Evolutionary conservation across 2,797 vertebrate genomes (phyloP), one percentile per base, ranked within the genome.

Genomic region (Gymnodraco acuticeps): DNA sequence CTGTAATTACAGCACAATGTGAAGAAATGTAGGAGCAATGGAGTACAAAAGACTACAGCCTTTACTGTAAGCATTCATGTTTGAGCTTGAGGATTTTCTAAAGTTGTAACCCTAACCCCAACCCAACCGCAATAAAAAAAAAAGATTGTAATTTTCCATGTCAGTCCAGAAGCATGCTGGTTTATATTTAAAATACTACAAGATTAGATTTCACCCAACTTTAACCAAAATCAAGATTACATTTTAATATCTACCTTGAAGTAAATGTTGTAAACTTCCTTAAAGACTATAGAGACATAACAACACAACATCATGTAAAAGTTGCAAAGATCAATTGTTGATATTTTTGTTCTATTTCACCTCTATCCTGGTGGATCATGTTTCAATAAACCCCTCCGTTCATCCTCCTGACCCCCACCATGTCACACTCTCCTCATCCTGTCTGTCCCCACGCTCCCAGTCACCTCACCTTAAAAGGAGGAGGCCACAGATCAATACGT

Each of bases 401-500:
- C 17, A 8, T 73, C 68, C 60, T 69, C 58, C 59, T 67, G 66
- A 86, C 84, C 82, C 63, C 63, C 41, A 0, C n/a, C 43, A 0
- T 75, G 80, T 77, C 83, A 31, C 27, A 3, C 27, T 43, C 75
- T 61, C 69, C 77, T 60, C 82, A 72, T 77, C 66, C 72, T 48
- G 79, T 71, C 63, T 51, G 83, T 86, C 92, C 93, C 92, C 58
- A 51, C 42, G 86, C 91, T 87, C 88, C 82, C 81, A 82, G 78
- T 85, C 86, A 54, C 81, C 92, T 95, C 94, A 94, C 94, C 94
- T 96, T 95, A 95, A 96, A 20, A 96, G 93, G 95, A 95, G 94
- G 64, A 93, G 96, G 96, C 96, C 96, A 96, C 97, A 97, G 97
- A 99, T 99, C 98, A 97, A 98, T 99, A 97, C 96, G 95, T 97